A percentile compares a stretch with the other conserved stretches of the same genome.
Conservation (phyloP, 2,113 vertebrate species). For the Periophthalmodon schlosseri region DNA sequence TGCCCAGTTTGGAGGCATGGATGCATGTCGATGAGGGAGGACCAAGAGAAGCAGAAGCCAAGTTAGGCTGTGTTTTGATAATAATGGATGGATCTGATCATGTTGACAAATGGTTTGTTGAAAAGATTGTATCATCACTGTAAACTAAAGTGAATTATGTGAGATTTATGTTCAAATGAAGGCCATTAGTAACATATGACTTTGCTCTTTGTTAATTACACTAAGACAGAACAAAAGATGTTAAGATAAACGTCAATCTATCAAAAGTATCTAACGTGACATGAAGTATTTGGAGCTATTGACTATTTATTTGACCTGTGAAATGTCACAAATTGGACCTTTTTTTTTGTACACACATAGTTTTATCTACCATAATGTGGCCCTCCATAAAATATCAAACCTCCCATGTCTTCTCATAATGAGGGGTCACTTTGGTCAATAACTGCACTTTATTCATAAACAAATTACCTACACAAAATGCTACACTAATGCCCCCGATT, state of each 20-base stretch:
- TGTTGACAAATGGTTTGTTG: neutral
- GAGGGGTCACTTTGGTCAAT: neutral
- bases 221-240: neutral
- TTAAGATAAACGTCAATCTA: neutral
- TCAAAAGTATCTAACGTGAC: neutral
- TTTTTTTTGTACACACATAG: no score
- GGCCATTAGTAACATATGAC: neutral
- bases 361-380: no score
- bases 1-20: slow-evolving; percentile 50
- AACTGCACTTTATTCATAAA: neutral
- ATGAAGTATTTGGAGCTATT: neutral
- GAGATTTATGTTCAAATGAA: neutral
- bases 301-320: neutral
- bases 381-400: neutral
- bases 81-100: neutral
- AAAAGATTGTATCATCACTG: neutral
- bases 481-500: neutral
- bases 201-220: slow-evolving; percentile 2
- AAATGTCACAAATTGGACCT: no score
- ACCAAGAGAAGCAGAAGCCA: slow-evolving; percentile 20
- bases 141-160: neutral
- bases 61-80: neutral
- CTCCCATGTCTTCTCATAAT: neutral
- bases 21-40: slow-evolving; percentile 51
- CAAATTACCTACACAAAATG: no score